A percentile compares a stretch with the other conserved stretches of the same genome.
Evolutionary conservation across 2,888 invertebrate species (phyloP).

Genomic region (Lottia gigantea): DNA sequence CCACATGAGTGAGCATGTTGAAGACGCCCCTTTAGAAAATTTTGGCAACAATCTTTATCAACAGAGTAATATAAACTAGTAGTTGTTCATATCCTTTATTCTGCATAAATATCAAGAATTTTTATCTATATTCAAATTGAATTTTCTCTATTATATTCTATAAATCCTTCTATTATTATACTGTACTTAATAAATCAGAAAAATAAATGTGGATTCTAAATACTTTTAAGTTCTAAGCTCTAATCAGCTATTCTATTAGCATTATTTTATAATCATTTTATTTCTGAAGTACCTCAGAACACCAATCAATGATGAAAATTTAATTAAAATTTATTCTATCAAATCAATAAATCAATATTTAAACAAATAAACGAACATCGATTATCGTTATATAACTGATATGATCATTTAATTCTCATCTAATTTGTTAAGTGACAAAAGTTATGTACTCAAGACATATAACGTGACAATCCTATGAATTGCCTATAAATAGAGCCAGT

Average conservation of each 20-base stretch:
- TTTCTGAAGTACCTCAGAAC: too few relatives aligned
- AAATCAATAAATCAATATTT: background rate
- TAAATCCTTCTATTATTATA: too few relatives aligned
- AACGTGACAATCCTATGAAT: background rate
- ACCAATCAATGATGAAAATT: background rate
- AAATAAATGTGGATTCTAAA: too few relatives aligned
- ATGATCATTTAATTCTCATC: background rate
- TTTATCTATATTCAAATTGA: too few relatives aligned
- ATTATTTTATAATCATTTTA: too few relatives aligned
- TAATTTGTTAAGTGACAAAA: slow-evolving; percentile 11
- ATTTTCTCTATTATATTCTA: too few relatives aligned
- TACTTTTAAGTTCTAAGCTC: too few relatives aligned
- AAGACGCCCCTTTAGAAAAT: slow-evolving; percentile 2
- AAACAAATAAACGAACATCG: background rate
- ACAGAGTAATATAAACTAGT: slow-evolving; percentile 5
- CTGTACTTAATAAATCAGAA: too few relatives aligned
- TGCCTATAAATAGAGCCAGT: slow-evolving; percentile 9
- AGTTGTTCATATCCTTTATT: slow-evolving; percentile 1
- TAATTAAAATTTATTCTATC: background rate
- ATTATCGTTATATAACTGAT: background rate
- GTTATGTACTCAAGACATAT: background rate
- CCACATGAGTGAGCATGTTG: background rate
- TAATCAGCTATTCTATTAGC: too few relatives aligned
- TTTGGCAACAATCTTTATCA: background rate
- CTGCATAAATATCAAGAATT: too few relatives aligned